Evolutionary conservation across 2,888 invertebrate species (phyloP).

Genomic region (Pterostichus niger): DNA sequence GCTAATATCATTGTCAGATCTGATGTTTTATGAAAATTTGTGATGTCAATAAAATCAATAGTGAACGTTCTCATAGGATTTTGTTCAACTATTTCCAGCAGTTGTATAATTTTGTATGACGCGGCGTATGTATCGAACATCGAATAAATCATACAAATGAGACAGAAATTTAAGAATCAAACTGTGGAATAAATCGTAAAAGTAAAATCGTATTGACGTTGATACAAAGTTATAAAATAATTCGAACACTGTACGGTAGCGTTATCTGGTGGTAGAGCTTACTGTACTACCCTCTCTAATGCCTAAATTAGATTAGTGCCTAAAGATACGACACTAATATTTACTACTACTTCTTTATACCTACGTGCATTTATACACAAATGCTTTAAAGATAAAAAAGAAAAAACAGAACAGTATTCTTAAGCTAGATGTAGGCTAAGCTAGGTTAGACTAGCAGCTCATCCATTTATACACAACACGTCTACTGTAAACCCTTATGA

Average conservation of each 20-base stretch:
- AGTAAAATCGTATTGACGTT: not conserved
- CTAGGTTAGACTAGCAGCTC: slow-evolving; percentile 57
- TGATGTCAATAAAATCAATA: no score
- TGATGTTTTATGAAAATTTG: no score
- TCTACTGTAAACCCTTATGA: slow-evolving; percentile 56
- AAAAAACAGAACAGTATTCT: slow-evolving; percentile 65
- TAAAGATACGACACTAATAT: slow-evolving; percentile 66
- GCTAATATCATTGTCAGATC: no score
- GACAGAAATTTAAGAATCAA: no score
- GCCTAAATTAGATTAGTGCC: slow-evolving; percentile 67
- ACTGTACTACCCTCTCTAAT: slow-evolving; percentile 66
- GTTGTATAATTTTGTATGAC: no score
- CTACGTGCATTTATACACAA: slow-evolving; percentile 64
- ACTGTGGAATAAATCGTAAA: not conserved
- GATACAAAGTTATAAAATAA: not conserved
- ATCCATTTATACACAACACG: slow-evolving; percentile 51
- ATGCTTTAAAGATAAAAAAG: slow-evolving; percentile 61
- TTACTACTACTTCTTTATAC: slow-evolving; percentile 67
- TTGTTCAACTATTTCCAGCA: no score
- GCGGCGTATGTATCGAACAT: no score
- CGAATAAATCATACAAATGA: no score
- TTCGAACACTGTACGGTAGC: slow-evolving; percentile 28
- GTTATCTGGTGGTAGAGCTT: slow-evolving; percentile 62
- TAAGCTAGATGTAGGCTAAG: slow-evolving; percentile 67
- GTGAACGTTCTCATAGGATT: no score